Evolutionary conservation across 2,113 vertebrate species (phyloP), one percentile per base, ranked within the genome.

Genomic region (Melanocharis versteri): DNA sequence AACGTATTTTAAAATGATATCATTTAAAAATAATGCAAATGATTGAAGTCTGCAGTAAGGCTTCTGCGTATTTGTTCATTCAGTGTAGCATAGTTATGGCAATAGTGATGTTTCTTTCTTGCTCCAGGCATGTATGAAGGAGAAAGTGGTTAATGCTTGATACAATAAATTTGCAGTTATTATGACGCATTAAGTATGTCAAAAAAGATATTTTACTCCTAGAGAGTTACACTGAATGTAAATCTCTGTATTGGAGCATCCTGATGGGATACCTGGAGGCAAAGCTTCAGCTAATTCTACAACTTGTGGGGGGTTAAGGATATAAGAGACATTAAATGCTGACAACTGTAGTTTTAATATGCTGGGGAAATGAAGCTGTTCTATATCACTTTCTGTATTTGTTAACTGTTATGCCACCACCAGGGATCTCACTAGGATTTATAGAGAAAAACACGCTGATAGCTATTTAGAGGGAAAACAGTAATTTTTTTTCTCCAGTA

Each of bases 211-310:
- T 89, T 96, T 94, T 95, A 87, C 86, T 96, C 93, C 92, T 85
- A 89, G 85, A 94, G 93, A 95, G 90, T 92, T 93, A 81, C 72
- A 37, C 69, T 92, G 77, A 90, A 92, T 92, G 89, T 84, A 82
- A 93, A 94, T 96, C 92, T 93, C 65, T 57, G 61, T 53, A 65
- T 71, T 82, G 93, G 69, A 93, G 95, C 95, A 95, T 97, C 96
- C 95, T 96, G 92, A 91, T 93, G 96, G 96, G 96, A 94, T 94
- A 96, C 92, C 96, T 97, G 92, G 95, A 97, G 94, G 96, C 95
- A 96, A 94, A 96, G 90, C 95, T 91, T 97, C 82, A 95, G 96
- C 95, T 97, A 94, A 94, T 97, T 97, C 95, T 93, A 85, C 73
- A 92, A 85, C 94, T 95, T 94, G 94, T 96, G 92, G 92, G 96